Evolutionary conservation across 1,140 invertebrate species (phyloP).

Genomic region (Mylabris phalerata): DNA sequence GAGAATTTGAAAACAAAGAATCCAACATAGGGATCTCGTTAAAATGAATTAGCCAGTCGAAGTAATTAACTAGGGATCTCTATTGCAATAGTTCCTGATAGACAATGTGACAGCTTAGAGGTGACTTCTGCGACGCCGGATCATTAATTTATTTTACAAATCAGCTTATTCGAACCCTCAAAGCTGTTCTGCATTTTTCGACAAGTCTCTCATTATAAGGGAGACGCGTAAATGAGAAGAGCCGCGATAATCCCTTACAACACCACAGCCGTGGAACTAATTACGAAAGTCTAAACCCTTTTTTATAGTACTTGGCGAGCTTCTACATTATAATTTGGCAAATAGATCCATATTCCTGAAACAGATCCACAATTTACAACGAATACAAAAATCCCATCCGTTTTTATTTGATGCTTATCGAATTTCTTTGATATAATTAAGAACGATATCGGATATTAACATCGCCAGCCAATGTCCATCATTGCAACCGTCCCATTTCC

Average conservation of each 20-base stretch:
- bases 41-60: slow-evolving; percentile 34
- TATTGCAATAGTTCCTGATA: slow-evolving; percentile 33
- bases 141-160: slow-evolving; percentile 43
- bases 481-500: slow-evolving; percentile 30
- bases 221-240: slow-evolving; percentile 34
- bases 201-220: slow-evolving; percentile 34
- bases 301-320: slow-evolving; percentile 14
- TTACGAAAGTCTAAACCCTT: slow-evolving; percentile 31
- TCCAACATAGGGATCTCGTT: slow-evolving; percentile 39
- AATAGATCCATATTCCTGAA: no score
- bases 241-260: slow-evolving; percentile 33
- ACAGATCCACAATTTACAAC: no score
- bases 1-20: slow-evolving; percentile 13
- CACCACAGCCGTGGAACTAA: slow-evolving; percentile 31
- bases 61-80: slow-evolving; percentile 37
- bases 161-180: slow-evolving; percentile 38
- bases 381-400: no score
- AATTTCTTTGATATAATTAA: background rate
- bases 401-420: background rate
- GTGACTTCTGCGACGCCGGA: slow-evolving; percentile 38
- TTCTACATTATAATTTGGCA: slow-evolving; percentile 1
- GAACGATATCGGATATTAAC: slow-evolving; percentile 2
- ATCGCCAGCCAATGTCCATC: slow-evolving; percentile 32
- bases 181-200: slow-evolving; percentile 34
- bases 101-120: slow-evolving; percentile 40